Evolutionary conservation across 1,140 invertebrate species (phyloP).

Genomic region (Cydia strobilella): DNA sequence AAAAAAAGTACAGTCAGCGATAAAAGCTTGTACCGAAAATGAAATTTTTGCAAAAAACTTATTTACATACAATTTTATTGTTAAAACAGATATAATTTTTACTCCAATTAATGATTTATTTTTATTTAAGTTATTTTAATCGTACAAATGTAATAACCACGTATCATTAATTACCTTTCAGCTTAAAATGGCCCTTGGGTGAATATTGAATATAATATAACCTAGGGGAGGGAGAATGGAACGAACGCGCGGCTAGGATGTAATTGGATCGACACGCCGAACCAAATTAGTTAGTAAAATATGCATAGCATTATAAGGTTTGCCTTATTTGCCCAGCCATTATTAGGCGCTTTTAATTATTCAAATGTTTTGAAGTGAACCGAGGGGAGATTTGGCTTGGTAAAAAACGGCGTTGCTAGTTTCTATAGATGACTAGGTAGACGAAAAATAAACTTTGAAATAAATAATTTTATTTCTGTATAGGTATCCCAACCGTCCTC

Average conservation of each 20-base stretch:
- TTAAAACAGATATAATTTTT: too few relatives aligned
- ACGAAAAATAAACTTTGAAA: background rate
- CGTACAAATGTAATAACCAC: background rate
- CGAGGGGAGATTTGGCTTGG: background rate
- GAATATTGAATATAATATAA: conserved; percentile 26
- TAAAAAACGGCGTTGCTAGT: background rate
- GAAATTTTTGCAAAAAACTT: too few relatives aligned
- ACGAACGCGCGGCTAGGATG: conserved; percentile 42
- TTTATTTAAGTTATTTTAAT: too few relatives aligned
- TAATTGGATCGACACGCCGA: conserved; percentile 61
- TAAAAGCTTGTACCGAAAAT: too few relatives aligned
- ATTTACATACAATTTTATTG: too few relatives aligned
- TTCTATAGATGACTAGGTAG: background rate
- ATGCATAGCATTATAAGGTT: conserved; percentile 60
- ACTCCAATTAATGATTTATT: too few relatives aligned
- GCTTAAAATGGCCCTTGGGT: conserved; percentile 23
- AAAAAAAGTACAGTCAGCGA: too few relatives aligned
- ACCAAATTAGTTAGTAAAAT: conserved; percentile 67
- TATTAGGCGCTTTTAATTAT: conserved; percentile 51
- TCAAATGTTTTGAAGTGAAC: conserved; percentile 37
- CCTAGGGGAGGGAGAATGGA: conserved; percentile 47
- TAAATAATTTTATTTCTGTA: background rate
- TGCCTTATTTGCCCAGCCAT: conserved; percentile 45
- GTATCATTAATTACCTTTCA: background rate
- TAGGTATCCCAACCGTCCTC: too few relatives aligned